Base-by-base conservation (phyloP, 2,797 vertebrate genomes). In the Crocidura indochinensis region DNA sequence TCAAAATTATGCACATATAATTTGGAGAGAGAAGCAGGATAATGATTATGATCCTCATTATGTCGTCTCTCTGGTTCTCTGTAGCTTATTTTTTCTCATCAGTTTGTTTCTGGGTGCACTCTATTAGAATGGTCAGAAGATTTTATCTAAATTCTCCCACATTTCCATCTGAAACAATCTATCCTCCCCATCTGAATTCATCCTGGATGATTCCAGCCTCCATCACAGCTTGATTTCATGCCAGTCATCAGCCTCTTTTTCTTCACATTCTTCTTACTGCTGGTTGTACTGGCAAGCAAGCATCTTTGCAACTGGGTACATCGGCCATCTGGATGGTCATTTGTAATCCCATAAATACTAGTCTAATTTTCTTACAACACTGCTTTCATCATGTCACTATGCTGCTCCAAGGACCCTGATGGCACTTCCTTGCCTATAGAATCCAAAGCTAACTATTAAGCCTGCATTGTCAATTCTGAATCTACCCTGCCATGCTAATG, bases 291-390 rank as follows among this genome's bases (percentile, higher is more conserved):
- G 83, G 71, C 75, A 91, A 94, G 65, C 38, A 87, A 75, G 68
- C 85, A 51, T 62, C 56, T 90, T 88, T 88, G 77, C 49, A 94
- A 77, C 73, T 84, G 67, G 38, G 53, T 74, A 27, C 22, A 56
- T 93, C 84, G 87, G 44, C 92, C 93, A 94, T 94, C 80, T 94
- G 88, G 95, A 81, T 65, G 77, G 65, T 80, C 88, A 88, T 94
- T 87, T 78, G 77, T 22, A 93, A 94, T 94, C 46, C 24, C 29
- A 77, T 84, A 88, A 92, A 92, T 93, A 49, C 38, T 78, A 46
- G 67, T 60, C 81, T 94, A 49, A 94, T 94, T 92, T 92, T 81
- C 88, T 88, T 80, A 92, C 69, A 88, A 75, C 51, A 65, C 71
- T 81, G 74, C 62, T 87, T 91, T 90, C 74, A 29, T 69, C 53